Conservation (phyloP, 37 sponge, comb jelly and placozoan genomes). For the Halisarca cf. caerulea region DNA sequence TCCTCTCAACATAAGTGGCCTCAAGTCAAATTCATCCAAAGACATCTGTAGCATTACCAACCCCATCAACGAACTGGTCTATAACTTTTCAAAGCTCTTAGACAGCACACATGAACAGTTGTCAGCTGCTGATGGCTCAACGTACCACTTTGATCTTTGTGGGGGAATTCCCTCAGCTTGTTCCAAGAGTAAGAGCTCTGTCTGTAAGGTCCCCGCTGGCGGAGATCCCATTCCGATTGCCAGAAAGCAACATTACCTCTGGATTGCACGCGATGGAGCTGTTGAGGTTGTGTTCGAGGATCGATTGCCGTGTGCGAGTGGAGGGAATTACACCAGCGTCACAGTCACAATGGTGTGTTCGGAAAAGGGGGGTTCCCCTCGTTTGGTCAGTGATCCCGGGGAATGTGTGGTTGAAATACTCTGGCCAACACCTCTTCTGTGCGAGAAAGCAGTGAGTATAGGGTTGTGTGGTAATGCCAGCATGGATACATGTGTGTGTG, state of each 20-base stretch:
- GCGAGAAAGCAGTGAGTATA: background rate
- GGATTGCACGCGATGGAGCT: background rate
- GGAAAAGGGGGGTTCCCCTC: background rate
- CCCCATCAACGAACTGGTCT: background rate
- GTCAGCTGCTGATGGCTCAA: background rate
- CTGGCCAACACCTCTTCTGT: slow-evolving; percentile 11
- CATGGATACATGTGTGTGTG: no score
- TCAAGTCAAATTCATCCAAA: background rate
- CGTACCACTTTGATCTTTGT: background rate
- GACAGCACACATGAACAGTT: background rate
- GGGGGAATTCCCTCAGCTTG: background rate
- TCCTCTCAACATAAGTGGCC: background rate
- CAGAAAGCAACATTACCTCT: background rate
- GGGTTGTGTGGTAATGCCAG: no score
- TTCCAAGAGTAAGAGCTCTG: background rate
- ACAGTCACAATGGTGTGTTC: background rate
- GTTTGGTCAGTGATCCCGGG: background rate
- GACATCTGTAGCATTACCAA: background rate
- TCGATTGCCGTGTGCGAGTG: background rate
- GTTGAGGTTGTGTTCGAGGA: background rate
- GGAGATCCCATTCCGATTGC: background rate
- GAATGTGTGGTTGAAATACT: slow-evolving; percentile 19
- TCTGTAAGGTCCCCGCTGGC: background rate
- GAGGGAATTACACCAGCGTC: background rate
- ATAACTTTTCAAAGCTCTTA: background rate